These are phyloP conservation scores for Pelodiscus sinensis DNA, from an alignment of 2,113 vertebrate species.

Conservation along the genomic window DNA sequence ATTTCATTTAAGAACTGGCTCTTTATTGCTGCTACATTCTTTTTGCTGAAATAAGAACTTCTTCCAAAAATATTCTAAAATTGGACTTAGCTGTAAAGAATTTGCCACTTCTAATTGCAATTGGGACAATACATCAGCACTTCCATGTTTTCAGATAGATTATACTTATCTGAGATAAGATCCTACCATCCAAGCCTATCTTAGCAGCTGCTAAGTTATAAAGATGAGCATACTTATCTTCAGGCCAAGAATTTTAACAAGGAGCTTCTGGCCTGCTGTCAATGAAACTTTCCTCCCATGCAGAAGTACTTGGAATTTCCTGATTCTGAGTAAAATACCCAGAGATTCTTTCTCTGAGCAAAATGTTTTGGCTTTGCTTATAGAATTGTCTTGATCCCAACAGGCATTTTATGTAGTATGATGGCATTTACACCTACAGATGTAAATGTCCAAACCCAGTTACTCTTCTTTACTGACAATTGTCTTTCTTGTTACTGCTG, in stretches of 20 bases:
- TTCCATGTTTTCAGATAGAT: constrained; percentile 43
- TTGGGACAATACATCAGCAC: background rate
- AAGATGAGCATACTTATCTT: background rate
- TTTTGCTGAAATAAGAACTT: background rate
- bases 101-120: background rate
- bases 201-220: constrained; percentile 48
- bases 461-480: background rate
- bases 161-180: constrained; percentile 51
- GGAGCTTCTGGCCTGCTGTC: constrained; percentile 57
- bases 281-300: constrained; percentile 45
- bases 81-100: background rate
- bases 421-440: background rate
- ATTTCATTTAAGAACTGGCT: background rate
- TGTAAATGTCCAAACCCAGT: too few relatives aligned
- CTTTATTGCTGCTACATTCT: background rate
- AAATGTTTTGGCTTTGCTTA: background rate
- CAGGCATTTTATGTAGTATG: background rate
- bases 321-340: background rate
- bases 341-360: background rate
- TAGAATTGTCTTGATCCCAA: background rate
- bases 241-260: constrained; percentile 62
- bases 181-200: constrained; percentile 55
- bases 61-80: background rate
- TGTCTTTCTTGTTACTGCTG: background rate
- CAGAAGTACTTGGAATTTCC: constrained; percentile 51